These are phyloP conservation scores for Probosciger aterrimus DNA, from an alignment of 2,113 vertebrate genomes.

Conservation along the genomic window DNA sequence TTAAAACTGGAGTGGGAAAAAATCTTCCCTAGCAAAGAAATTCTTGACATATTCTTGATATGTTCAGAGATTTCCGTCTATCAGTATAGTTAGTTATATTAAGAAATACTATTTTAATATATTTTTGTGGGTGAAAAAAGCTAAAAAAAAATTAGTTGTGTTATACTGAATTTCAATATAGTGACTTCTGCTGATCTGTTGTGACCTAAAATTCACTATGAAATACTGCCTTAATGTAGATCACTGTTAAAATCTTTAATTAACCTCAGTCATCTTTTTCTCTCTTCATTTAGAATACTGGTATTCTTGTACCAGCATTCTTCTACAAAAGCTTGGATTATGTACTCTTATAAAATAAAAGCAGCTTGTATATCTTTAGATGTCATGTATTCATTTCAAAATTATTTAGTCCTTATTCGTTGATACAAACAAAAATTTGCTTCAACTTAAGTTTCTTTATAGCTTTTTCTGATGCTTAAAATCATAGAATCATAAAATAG, in stretches of 20 bases:
- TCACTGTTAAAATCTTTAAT: neutral
- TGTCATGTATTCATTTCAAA: neutral
- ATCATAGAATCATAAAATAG: too few relatives aligned
- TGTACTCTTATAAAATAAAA: neutral
- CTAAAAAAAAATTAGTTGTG: neutral
- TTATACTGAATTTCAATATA: neutral
- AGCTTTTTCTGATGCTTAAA: neutral
- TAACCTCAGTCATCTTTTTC: neutral
- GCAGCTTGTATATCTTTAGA: rapidly evolving
- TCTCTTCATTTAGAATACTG: neutral
- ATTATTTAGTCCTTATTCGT: neutral
- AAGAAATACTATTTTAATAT: neutral
- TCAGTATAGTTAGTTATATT: neutral
- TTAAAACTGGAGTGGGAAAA: neutral
- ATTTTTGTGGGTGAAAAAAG: neutral
- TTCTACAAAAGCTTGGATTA: neutral
- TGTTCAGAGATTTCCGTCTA: neutral
- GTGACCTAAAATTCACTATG: neutral
- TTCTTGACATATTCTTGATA: neutral
- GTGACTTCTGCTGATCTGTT: neutral
- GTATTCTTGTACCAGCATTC: neutral
- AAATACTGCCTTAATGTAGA: neutral
- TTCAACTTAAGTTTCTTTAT: neutral
- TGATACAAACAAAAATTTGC: neutral
- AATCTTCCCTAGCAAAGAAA: neutral